Conservation (phyloP, 2,797 vertebrate species). For the Falco columbarius region DNA sequence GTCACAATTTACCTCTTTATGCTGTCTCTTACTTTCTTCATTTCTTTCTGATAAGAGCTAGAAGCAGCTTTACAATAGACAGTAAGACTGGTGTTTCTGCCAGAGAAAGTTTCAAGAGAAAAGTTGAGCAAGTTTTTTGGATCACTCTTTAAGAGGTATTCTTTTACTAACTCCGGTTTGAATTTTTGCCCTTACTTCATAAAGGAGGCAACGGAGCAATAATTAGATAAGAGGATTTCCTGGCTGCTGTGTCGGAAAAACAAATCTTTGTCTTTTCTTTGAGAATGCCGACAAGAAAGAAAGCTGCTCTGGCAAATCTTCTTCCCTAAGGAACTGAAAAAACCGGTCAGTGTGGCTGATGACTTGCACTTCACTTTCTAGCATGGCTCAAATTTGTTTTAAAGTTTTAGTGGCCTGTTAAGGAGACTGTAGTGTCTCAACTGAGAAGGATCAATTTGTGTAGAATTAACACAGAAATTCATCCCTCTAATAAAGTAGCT, state of each 20-base stretch:
- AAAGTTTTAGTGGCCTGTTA: not conserved
- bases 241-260: not conserved
- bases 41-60: not conserved
- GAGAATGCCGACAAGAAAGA: not conserved
- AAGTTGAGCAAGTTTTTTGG: not conserved
- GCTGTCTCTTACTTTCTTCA: not conserved
- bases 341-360: not conserved
- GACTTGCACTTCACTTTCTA: not conserved
- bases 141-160: not conserved
- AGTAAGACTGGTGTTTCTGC: not conserved
- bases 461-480: not conserved
- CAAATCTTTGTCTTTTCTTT: not conserved
- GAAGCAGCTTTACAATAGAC: not conserved
- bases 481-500: not conserved
- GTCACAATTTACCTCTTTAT: not conserved
- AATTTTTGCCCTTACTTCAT: not conserved
- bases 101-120: not conserved
- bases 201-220: not conserved
- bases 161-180: not conserved
- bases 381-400: not conserved
- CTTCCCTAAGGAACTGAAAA: not conserved
- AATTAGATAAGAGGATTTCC: not conserved
- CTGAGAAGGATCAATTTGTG: not conserved
- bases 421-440: not conserved
- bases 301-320: not conserved